Evolutionary conservation across 92 coral and sea anemone species (phyloP).

Genomic region (Zoanthus sansibaricus): DNA sequence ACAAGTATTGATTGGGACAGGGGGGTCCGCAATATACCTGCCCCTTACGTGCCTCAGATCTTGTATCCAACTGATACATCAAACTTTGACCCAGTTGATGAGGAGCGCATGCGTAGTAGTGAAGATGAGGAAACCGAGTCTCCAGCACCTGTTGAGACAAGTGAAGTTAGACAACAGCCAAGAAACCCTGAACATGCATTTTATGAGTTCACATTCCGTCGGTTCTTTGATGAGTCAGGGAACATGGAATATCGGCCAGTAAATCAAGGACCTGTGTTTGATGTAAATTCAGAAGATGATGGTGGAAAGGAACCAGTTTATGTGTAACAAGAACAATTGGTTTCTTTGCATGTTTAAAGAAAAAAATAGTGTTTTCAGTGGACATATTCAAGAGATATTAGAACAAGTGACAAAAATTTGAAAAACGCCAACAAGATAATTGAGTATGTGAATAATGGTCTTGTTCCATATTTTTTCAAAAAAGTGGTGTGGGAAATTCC

Average conservation of each 20-base stretch:
- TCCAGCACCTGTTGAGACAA: slow-evolving; percentile 32
- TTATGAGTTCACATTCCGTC: slow-evolving; percentile 95
- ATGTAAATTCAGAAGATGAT: slow-evolving; percentile 60
- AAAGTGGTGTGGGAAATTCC: background rate
- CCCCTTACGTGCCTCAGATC: slow-evolving; percentile 86
- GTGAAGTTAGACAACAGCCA: slow-evolving; percentile 56
- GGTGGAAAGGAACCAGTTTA: slow-evolving; percentile 91
- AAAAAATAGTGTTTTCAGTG: background rate
- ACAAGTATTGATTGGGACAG: slow-evolving; percentile 87
- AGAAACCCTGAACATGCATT: slow-evolving; percentile 95
- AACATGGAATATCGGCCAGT: slow-evolving; percentile 55
- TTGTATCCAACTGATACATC: slow-evolving; percentile 91
- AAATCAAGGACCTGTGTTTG: slow-evolving; percentile 55
- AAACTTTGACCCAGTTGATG: slow-evolving; percentile 95
- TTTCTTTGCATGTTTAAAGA: background rate
- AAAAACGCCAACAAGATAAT: background rate
- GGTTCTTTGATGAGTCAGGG: slow-evolving; percentile 89
- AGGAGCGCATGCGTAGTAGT: slow-evolving; percentile 75
- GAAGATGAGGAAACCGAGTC: slow-evolving; percentile 53
- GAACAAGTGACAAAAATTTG: background rate
- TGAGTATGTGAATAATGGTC: background rate
- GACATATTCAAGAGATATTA: background rate
- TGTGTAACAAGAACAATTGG: slow-evolving; percentile 55
- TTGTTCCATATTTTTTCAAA: background rate
- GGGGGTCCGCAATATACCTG: slow-evolving; percentile 76